Evolutionary conservation across 2,888 invertebrate species (phyloP).

Genomic region (Oligia strigilis): DNA sequence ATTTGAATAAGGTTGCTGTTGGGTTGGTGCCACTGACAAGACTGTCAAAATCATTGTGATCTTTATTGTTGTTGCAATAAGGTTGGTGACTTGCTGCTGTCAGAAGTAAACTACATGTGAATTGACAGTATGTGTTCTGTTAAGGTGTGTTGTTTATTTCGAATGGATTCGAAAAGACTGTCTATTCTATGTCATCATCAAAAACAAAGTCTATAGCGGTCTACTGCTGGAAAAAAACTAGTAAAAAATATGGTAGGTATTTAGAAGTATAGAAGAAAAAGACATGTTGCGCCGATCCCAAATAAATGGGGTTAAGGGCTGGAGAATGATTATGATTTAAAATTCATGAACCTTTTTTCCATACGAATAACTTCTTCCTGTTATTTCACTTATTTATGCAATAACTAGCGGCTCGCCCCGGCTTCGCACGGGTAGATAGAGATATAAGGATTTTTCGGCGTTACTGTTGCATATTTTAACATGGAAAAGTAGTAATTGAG

Average conservation of each 20-base stretch:
- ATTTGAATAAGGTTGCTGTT: not conserved
- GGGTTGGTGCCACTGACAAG: not conserved
- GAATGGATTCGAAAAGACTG: not conserved
- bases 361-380: not conserved
- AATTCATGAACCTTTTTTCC: not conserved
- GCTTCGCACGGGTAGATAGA: too few species aligned
- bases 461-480: too few species aligned
- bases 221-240: not conserved
- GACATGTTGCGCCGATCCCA: too few species aligned
- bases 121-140: not conserved
- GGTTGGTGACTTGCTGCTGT: not conserved
- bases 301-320: too few species aligned
- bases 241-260: too few species aligned
- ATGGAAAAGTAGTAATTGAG: too few species aligned
- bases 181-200: not conserved
- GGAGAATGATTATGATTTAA: not conserved
- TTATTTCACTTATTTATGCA: not conserved
- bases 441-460: too few species aligned
- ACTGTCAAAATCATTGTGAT: not conserved
- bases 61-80: not conserved
- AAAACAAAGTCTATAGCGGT: not conserved
- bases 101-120: too few species aligned
- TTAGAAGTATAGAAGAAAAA: too few species aligned
- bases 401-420: not conserved
- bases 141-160: too few species aligned